These are phyloP conservation scores for Peromyscus eremicus DNA, from an alignment of 2,797 vertebrate genomes.

Conservation along the genomic window DNA sequence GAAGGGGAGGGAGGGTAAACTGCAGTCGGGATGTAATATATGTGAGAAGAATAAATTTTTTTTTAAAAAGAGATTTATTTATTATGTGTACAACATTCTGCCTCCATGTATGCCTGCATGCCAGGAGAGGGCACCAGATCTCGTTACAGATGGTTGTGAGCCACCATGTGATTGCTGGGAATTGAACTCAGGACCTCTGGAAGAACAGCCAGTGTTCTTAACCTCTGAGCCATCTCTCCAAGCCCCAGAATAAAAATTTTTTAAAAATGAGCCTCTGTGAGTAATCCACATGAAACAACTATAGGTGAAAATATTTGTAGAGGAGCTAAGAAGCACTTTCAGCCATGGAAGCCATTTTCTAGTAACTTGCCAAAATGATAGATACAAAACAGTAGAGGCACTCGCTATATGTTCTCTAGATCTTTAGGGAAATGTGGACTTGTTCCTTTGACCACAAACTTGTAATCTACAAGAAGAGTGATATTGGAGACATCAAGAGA, in stretches of 20 bases:
- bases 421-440: not conserved
- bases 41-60: not conserved
- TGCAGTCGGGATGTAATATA: too few relatives aligned
- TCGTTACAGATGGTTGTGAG: too few relatives aligned
- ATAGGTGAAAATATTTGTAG: conserved; percentile 62
- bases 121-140: too few relatives aligned
- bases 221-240: too few relatives aligned
- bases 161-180: too few relatives aligned
- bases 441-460: not conserved
- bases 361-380: not conserved
- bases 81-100: too few relatives aligned
- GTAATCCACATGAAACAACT: conserved; percentile 23
- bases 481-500: not conserved
- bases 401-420: not conserved
- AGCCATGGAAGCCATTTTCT: not conserved
- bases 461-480: not conserved
- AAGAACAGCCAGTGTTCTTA: too few relatives aligned
- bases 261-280: not conserved
- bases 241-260: not conserved
- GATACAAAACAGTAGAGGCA: not conserved
- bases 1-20: too few relatives aligned
- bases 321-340: conserved; percentile 54
- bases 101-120: too few relatives aligned
- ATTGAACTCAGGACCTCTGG: too few relatives aligned
- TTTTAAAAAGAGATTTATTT: too few relatives aligned